Evolutionary conservation across 1,140 invertebrate species (phyloP).

Genomic region (Bombus soroeensis): DNA sequence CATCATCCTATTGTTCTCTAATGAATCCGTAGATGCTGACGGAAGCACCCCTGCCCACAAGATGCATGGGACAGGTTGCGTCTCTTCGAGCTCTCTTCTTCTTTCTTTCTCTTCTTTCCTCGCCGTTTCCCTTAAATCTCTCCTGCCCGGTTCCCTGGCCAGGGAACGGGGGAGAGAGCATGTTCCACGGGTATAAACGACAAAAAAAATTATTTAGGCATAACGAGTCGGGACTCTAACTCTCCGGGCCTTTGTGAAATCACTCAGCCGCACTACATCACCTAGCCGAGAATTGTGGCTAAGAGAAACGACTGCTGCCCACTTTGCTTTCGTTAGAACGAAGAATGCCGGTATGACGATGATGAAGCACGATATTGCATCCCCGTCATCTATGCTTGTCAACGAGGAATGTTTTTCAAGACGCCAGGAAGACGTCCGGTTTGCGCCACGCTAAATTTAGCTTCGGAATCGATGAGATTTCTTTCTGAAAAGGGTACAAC

Average conservation of each 20-base stretch:
- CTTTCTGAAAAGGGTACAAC: not conserved
- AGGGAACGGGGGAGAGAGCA: not conserved
- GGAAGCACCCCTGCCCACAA: constrained; percentile 74
- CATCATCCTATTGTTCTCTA: constrained; percentile 82
- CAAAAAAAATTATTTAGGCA: constrained; percentile 68
- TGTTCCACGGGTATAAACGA: constrained; percentile 29
- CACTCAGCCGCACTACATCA: constrained; percentile 67
- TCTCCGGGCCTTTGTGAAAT: constrained; percentile 64
- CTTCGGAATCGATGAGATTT: not conserved
- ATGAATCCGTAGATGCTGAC: constrained; percentile 82
- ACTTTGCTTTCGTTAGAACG: constrained; percentile 61
- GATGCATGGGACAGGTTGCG: constrained; percentile 74
- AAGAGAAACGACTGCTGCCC: constrained; percentile 63
- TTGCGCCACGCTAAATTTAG: constrained; percentile 21
- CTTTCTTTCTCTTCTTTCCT: constrained; percentile 42
- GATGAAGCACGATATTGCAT: constrained; percentile 54
- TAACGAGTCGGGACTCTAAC: constrained; percentile 66
- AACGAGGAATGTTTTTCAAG: constrained; percentile 58
- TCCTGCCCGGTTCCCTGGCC: not conserved
- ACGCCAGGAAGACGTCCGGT: constrained; percentile 6
- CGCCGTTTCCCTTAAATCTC: constrained; percentile 38
- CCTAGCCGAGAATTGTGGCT: constrained; percentile 49
- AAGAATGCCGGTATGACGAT: constrained; percentile 58
- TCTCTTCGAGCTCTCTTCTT: constrained; percentile 52
- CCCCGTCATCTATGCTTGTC: constrained; percentile 62